Evolutionary conservation across 1,140 invertebrate genomes (phyloP), one percentile per base, ranked within the genome.

Genomic region (Tetranychus cinnabarinus): DNA sequence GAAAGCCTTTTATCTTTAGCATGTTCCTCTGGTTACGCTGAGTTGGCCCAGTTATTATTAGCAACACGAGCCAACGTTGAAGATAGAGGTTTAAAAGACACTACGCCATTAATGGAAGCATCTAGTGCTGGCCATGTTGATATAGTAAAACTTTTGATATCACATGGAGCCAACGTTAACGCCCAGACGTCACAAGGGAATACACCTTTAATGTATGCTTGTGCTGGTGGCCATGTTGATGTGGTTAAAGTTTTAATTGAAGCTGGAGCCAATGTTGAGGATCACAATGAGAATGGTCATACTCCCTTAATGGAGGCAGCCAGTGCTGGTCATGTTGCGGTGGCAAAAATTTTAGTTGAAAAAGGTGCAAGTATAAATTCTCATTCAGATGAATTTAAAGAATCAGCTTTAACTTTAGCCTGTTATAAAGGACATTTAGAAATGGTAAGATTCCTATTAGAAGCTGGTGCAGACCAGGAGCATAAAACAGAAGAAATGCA

Each of bases 401-500:
- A 80, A 68, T 76, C 75, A 66, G 76, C 78, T 35, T 77, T 98
- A 8, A 98, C 95, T 1, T 75, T 98, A 56, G 93, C 93, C 35
- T 93, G 92, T 71, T 97, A 97, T 71, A 97, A 97, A 79, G 92
- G 76, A 64, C 91, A 97, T 75, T 75, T 93, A 60, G 88, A 95
- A 71, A 95, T 97, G 87, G 92, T 97, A n/a, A 79, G 88, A 61
- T 92, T 91, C 72, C 77, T 98, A 62, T 72, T 97, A 58, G 87
- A 89, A 67, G 85, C 88, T 66, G 90, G 91, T 65, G 89, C 92
- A 34, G 87, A 93, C 73, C 83, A 92, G 75, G 90, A 97, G 75
- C 88, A 97, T 77, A 93, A 95, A 77, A 95, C 92, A 1, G 92
- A 98, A 74, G 95, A 98, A 76, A 96, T 98, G 91, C 93, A 98